Evolutionary conservation across 2,888 invertebrate genomes (phyloP).

Genomic region (Crepidodera aurea): DNA sequence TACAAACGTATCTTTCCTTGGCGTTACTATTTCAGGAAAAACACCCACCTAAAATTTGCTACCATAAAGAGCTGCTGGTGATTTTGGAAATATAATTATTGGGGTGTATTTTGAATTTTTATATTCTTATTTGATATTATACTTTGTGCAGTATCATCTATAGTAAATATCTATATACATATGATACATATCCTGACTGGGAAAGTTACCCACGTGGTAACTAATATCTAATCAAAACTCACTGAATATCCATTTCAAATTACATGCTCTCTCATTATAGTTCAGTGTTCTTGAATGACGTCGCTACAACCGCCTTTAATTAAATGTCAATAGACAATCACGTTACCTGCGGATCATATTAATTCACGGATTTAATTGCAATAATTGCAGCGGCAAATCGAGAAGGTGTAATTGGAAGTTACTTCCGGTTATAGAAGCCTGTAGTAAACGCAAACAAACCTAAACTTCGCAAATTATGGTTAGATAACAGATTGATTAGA

Average conservation of each 20-base stretch:
- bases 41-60: too few species aligned
- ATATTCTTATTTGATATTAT: too few species aligned
- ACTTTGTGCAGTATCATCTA: too few species aligned
- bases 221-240: not conserved
- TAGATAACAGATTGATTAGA: too few species aligned
- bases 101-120: too few species aligned
- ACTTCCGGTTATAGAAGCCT: not conserved
- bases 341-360: constrained; percentile 26
- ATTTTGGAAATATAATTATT: too few species aligned
- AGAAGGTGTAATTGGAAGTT: constrained; percentile 33
- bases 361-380: constrained; percentile 19
- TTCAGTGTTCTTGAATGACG: not conserved
- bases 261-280: not conserved
- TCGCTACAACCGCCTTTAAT: constrained; percentile 5
- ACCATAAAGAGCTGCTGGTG: too few species aligned
- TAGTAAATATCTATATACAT: too few species aligned
- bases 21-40: too few species aligned
- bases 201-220: not conserved
- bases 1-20: too few species aligned
- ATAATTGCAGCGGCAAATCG: constrained; percentile 23
- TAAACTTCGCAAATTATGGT: too few species aligned
- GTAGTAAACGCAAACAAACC: not conserved
- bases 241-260: not conserved
- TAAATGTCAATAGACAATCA: constrained; percentile 25
- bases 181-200: too few species aligned